phyloP scores from a whole-genome alignment of 2,888 invertebrate species.

The Mycalesis mineus region DNA sequence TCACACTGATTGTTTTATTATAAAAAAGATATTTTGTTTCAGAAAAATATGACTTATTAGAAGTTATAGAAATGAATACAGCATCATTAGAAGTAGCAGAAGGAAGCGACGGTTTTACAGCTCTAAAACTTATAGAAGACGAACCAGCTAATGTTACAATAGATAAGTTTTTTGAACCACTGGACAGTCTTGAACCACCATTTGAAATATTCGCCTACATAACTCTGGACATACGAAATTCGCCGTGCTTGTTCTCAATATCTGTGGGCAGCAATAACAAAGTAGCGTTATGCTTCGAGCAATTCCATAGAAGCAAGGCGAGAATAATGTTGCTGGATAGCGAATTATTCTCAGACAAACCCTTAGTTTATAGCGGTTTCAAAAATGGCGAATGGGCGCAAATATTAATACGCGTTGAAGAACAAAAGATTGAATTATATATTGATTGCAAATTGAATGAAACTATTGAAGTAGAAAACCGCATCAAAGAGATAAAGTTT shows the following conservation, averaged over 20 bases:
- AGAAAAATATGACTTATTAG: conserved; percentile 36
- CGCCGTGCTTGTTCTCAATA: conserved; percentile 50
- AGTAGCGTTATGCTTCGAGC: conserved; percentile 40
- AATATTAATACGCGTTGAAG: conserved; percentile 17
- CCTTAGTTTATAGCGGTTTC: background rate
- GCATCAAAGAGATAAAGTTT: conserved; percentile 13
- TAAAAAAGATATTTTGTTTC: conserved; percentile 29
- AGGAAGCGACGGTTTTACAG: conserved; percentile 25
- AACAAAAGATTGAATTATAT: conserved; percentile 15
- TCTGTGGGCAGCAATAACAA: conserved; percentile 27
- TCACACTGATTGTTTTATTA: too few species aligned
- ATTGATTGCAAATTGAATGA: conserved; percentile 16
- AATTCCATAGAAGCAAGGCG: background rate
- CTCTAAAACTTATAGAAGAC: conserved; percentile 29
- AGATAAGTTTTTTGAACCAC: conserved; percentile 7
- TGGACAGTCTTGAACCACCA: conserved; percentile 35
- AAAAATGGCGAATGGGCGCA: conserved; percentile 18
- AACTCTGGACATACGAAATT: conserved; percentile 34
- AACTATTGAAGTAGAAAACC: background rate
- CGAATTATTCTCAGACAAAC: background rate
- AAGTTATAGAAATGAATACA: conserved; percentile 20
- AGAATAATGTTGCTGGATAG: background rate
- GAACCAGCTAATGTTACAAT: conserved; percentile 26
- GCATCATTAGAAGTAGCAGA: conserved; percentile 19
- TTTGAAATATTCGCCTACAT: conserved; percentile 47